A percentile compares a stretch with the other conserved stretches of the same genome.
These are phyloP conservation scores for Paragorgia papillata DNA, from an alignment of 92 coral and sea anemone species.

Conservation along the genomic window DNA sequence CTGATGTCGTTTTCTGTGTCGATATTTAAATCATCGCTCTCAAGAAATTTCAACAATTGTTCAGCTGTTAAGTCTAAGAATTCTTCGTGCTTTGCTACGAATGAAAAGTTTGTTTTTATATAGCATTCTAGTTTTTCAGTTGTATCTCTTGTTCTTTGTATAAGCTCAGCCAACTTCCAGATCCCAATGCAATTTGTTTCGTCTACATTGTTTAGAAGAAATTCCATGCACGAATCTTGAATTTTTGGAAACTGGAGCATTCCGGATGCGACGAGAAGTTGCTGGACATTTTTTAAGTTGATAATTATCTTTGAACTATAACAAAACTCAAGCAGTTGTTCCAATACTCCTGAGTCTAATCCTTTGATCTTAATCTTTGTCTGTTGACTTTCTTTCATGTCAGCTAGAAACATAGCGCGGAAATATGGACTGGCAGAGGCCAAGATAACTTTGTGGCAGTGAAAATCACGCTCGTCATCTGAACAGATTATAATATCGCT, in stretches of 20 bases:
- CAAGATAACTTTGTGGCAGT: slow-evolving; percentile 82
- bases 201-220: slow-evolving; percentile 74
- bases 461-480: slow-evolving; percentile 78
- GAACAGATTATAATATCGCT: slow-evolving; percentile 83
- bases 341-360: slow-evolving; percentile 71
- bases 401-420: slow-evolving; percentile 94
- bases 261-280: slow-evolving; percentile 77
- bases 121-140: slow-evolving; percentile 72
- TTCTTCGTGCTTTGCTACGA: slow-evolving; percentile 79
- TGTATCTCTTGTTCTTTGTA: slow-evolving; percentile 72
- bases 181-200: slow-evolving; percentile 80
- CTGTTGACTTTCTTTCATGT: slow-evolving; percentile 94
- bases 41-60: slow-evolving; percentile 70
- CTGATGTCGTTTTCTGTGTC: slow-evolving; percentile 84
- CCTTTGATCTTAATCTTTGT: slow-evolving; percentile 69
- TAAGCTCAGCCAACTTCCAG: slow-evolving; percentile 83
- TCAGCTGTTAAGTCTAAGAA: slow-evolving; percentile 64
- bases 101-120: slow-evolving; percentile 78
- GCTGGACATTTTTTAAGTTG: slow-evolving; percentile 70
- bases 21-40: slow-evolving; percentile 87
- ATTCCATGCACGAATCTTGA: slow-evolving; percentile 91
- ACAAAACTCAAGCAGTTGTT: slow-evolving; percentile 74
- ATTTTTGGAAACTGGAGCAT: slow-evolving; percentile 84
- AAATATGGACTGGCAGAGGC: slow-evolving; percentile 93
- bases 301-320: slow-evolving; percentile 71